These are phyloP conservation scores for Anabas testudineus DNA, from an alignment of 2,797 vertebrate genomes.

Conservation along the genomic window DNA sequence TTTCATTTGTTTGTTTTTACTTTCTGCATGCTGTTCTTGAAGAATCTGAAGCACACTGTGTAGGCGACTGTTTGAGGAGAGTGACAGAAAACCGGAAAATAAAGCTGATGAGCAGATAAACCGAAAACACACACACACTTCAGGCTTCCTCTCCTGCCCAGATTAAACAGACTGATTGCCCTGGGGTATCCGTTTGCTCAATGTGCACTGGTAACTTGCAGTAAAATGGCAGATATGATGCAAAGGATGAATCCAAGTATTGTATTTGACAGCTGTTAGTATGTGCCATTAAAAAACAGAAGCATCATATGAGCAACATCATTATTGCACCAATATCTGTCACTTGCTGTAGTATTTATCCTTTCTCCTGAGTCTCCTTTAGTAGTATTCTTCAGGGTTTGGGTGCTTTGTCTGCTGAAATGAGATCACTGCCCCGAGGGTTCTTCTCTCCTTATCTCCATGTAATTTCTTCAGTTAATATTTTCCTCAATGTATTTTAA, in stretches of 20 bases:
- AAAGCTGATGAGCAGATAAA: slow-evolving; percentile 17
- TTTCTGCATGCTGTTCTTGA: not conserved
- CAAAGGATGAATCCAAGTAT: not conserved
- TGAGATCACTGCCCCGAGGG: not conserved
- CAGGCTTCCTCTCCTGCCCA: slow-evolving; percentile 8
- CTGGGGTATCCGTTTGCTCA: not conserved
- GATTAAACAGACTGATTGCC: not conserved
- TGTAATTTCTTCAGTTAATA: not conserved
- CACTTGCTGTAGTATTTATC: not conserved
- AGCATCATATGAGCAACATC: not conserved
- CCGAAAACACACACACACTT: slow-evolving; percentile 8
- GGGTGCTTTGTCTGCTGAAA: not conserved
- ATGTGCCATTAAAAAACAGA: not conserved
- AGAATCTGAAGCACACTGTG: not conserved
- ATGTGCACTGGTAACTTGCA: slow-evolving; percentile 1
- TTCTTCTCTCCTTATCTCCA: not conserved
- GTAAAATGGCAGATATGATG: not conserved
- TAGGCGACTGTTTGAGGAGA: slow-evolving; percentile 1
- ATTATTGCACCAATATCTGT: not conserved
- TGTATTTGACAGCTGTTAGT: slow-evolving; percentile 12
- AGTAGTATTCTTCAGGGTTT: not conserved
- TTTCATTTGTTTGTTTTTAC: not conserved
- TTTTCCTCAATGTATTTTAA: slow-evolving; percentile 2
- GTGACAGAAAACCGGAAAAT: not conserved
- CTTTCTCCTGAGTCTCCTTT: not conserved